Percentiles rank a stretch among this genome's conserved stretches.
Evolutionary conservation across 92 coral and sea anemone genomes (phyloP).

Genomic region (Porites cylindrica): DNA sequence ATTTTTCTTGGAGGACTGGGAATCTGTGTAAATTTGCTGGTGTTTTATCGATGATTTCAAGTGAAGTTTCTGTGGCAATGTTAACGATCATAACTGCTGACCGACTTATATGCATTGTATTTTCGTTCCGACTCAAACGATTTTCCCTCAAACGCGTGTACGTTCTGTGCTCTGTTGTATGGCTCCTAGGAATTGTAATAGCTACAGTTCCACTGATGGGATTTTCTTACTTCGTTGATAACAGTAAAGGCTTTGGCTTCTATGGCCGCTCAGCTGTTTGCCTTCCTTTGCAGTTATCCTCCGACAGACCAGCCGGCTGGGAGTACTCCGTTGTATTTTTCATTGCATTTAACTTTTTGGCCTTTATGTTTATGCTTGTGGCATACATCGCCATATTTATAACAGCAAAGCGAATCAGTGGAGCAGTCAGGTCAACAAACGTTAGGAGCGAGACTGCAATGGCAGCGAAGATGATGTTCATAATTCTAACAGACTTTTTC

Average conservation of each 20-base stretch:
- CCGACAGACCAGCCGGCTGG: slow-evolving; percentile 77
- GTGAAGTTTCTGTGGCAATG: slow-evolving; percentile 66
- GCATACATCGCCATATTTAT: slow-evolving; percentile 66
- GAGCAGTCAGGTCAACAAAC: slow-evolving; percentile 65
- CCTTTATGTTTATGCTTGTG: slow-evolving; percentile 67
- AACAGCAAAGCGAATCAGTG: slow-evolving; percentile 50
- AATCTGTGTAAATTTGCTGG: slow-evolving; percentile 60
- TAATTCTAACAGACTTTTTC: slow-evolving; percentile 71
- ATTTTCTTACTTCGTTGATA: slow-evolving; percentile 47
- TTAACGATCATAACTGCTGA: slow-evolving; percentile 52
- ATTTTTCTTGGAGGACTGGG: slow-evolving; percentile 51
- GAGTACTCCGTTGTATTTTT: slow-evolving; percentile 75
- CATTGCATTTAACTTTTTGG: slow-evolving; percentile 61
- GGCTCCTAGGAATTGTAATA: slow-evolving; percentile 39
- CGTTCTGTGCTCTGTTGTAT: slow-evolving; percentile 22
- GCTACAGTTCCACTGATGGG: slow-evolving; percentile 44
- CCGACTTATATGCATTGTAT: slow-evolving; percentile 55
- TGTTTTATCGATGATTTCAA: slow-evolving; percentile 47
- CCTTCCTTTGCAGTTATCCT: slow-evolving; percentile 70
- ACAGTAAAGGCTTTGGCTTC: slow-evolving; percentile 50
- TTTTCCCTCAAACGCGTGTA: slow-evolving; percentile 28
- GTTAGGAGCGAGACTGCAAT: slow-evolving; percentile 61
- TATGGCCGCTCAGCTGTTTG: slow-evolving; percentile 85
- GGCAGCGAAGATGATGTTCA: slow-evolving; percentile 61
- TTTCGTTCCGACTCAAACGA: slow-evolving; percentile 38